A percentile compares a stretch with the other conserved stretches of the same genome.
Evolutionary conservation across 2,797 vertebrate genomes (phyloP).

Genomic region (Borostomias antarcticus): DNA sequence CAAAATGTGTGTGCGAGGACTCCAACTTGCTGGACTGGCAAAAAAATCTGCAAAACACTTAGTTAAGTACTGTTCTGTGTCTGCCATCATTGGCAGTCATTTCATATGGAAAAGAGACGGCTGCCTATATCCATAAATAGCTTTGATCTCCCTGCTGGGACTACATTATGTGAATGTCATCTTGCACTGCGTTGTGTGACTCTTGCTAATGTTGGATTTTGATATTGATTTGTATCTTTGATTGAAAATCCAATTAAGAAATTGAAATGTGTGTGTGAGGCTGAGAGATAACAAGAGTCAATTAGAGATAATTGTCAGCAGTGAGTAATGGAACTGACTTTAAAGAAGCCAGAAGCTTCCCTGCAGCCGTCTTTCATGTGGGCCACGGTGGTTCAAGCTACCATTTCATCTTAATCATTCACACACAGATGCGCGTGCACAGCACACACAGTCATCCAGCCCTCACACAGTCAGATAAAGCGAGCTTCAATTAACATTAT

Average conservation of each 20-base stretch:
- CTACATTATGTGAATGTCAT: too few species aligned
- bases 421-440: not conserved
- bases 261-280: not conserved
- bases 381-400: conserved; percentile 39
- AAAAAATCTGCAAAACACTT: too few species aligned
- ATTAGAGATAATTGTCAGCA: conserved; percentile 65
- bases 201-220: too few species aligned
- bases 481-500: conserved; percentile 46
- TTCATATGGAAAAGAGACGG: too few species aligned
- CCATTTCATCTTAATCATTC: conserved; percentile 52
- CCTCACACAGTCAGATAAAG: conserved; percentile 55
- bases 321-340: conserved; percentile 44
- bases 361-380: conserved; percentile 47
- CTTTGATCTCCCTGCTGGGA: too few species aligned
- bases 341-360: conserved; percentile 48
- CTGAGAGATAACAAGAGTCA: conserved; percentile 25
- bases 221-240: not conserved
- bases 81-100: too few species aligned
- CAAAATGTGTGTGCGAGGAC: too few species aligned
- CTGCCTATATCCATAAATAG: too few species aligned
- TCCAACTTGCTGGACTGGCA: too few species aligned
- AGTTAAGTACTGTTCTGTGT: too few species aligned
- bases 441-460: conserved; percentile 47
- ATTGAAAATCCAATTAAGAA: not conserved
- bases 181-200: too few species aligned